Percentiles rank a stretch among this genome's conserved stretches.
Evolutionary conservation across 2,888 invertebrate species (phyloP).

Genomic region (Sesamia inferens): DNA sequence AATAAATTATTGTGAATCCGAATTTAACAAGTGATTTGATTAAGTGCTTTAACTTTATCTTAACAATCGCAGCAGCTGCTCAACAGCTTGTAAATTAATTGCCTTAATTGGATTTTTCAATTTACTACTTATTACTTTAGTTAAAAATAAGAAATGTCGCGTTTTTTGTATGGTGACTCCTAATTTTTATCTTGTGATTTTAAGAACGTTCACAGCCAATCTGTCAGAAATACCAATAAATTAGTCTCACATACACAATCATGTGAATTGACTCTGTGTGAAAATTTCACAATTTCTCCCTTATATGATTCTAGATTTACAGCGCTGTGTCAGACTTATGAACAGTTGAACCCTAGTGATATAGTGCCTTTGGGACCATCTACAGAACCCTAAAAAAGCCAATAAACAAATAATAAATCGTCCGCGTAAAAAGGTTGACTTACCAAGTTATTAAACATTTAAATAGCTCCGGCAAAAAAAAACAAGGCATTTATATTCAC

Average conservation of each 20-base stretch:
- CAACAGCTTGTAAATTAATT: not conserved
- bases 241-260: too few relatives aligned
- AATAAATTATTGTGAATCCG: not conserved
- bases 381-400: not conserved
- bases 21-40: not conserved
- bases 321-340: not conserved
- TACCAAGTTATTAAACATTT: conserved; percentile 49
- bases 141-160: not conserved
- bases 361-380: not conserved
- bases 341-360: not conserved
- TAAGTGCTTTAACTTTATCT: not conserved
- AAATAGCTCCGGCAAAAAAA: conserved; percentile 44
- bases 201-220: too few relatives aligned
- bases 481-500: conserved; percentile 60
- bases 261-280: too few relatives aligned
- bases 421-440: conserved; percentile 34
- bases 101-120: not conserved
- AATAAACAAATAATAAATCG: conserved; percentile 36
- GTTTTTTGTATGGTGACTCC: not conserved
- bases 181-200: too few relatives aligned
- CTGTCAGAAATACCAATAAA: too few relatives aligned
- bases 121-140: not conserved
- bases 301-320: not conserved
- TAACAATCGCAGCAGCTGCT: not conserved
- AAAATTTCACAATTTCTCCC: too few relatives aligned